Conservation (phyloP, 2,113 vertebrate species). For the Thalassarche chlororhynchos region DNA sequence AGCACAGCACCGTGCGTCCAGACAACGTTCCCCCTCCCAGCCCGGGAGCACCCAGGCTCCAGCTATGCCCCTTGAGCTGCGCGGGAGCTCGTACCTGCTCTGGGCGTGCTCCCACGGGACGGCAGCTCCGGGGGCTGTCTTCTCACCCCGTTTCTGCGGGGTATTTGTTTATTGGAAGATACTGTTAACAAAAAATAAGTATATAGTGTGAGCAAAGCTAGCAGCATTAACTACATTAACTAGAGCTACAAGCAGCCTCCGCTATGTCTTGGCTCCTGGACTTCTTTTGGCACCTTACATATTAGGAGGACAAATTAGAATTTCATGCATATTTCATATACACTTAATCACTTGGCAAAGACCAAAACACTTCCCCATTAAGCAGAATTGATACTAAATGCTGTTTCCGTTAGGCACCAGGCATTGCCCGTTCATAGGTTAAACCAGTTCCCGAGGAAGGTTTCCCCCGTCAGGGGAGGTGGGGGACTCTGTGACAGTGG, state of each 20-base stretch:
- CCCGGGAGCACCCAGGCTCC: neutral
- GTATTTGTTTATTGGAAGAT: neutral
- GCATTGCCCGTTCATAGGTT: neutral
- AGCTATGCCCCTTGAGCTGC: neutral
- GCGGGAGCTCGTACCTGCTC: neutral
- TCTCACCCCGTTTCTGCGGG: fast-evolving
- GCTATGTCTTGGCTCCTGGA: neutral
- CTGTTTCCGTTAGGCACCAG: neutral
- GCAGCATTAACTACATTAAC: neutral
- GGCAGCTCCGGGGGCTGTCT: neutral
- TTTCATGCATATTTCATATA: conserved; percentile 56
- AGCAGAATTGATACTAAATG: neutral
- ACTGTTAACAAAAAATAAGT: neutral
- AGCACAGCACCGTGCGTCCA: neutral
- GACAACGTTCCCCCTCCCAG: neutral
- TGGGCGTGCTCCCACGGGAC: fast-evolving
- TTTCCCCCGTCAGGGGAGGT: neutral
- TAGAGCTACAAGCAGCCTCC: neutral
- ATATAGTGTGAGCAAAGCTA: neutral
- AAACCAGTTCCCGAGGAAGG: neutral
- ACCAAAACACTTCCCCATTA: conserved; percentile 16
- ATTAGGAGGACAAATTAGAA: conserved; percentile 42
- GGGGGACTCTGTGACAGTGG: neutral
- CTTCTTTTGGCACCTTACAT: neutral
- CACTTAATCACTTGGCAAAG: conserved; percentile 38